Conservation (phyloP, 2,113 vertebrate genomes). For the Nyctibius bracteatus region DNA sequence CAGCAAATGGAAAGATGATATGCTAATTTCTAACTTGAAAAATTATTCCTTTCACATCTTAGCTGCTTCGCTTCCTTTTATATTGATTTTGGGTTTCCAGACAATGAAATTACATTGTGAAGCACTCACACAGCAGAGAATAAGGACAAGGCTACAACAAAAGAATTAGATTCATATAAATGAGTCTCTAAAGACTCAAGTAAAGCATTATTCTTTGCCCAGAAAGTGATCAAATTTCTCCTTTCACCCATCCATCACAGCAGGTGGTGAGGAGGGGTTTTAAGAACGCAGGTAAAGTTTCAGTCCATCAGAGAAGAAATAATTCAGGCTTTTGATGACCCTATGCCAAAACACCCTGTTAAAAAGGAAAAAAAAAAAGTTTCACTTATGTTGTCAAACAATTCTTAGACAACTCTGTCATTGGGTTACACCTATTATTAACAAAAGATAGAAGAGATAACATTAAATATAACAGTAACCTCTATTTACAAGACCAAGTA, state of each 20-base stretch:
- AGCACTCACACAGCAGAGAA: not conserved
- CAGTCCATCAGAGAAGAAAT: not conserved
- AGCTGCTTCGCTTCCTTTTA: constrained; percentile 13
- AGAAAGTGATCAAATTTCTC: not conserved
- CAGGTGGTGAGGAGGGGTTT: not conserved
- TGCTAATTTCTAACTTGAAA: constrained; percentile 43
- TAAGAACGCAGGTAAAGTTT: not conserved
- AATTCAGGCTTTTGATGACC: not conserved
- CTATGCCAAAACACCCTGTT: not conserved
- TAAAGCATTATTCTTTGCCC: not conserved
- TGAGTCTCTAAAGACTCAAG: not conserved
- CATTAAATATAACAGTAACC: not conserved
- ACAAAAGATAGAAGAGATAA: not conserved
- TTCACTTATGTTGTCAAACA: not conserved
- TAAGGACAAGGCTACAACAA: constrained; percentile 34
- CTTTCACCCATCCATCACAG: not conserved
- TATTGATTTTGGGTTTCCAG: constrained; percentile 51
- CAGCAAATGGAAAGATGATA: not conserved
- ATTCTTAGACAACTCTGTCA: not conserved
- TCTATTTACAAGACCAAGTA: not conserved
- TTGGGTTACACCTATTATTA: not conserved
- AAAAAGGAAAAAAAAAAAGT: not conserved
- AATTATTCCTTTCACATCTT: constrained; percentile 12
- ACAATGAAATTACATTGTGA: constrained; percentile 42
- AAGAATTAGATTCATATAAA: constrained; percentile 44